These are phyloP conservation scores for Yoshiicerus persimilis DNA, from an alignment of 1,140 invertebrate species.

Conservation along the genomic window DNA sequence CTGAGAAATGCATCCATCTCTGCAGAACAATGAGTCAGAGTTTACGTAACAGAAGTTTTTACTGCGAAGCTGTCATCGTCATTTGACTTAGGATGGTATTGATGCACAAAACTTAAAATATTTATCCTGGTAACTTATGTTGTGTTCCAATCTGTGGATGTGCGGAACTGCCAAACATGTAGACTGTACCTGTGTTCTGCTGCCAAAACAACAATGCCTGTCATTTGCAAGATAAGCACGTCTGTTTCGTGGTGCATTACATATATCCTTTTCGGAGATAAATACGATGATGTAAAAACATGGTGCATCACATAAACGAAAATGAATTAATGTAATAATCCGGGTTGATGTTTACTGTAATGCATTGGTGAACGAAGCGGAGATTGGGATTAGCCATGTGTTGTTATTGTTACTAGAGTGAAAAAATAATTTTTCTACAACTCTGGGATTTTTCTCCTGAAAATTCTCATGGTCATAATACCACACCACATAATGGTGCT, in stretches of 20 bases:
- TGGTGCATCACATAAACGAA: neutral
- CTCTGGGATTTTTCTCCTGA: neutral
- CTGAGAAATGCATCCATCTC: neutral
- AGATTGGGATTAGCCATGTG: neutral
- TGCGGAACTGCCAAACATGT: too few relatives aligned
- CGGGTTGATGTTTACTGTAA: neutral
- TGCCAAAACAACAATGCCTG: neutral
- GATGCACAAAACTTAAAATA: too few relatives aligned
- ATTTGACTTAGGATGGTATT: too few relatives aligned
- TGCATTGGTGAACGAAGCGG: neutral
- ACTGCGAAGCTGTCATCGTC: neutral
- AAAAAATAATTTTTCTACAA: neutral
- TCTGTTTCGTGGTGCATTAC: neutral
- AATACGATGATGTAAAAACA: neutral
- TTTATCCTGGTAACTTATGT: neutral
- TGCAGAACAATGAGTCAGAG: neutral
- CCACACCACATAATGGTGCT: neutral
- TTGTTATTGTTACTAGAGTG: neutral
- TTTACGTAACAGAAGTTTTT: neutral
- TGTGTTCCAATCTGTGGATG: neutral
- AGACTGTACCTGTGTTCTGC: too few relatives aligned
- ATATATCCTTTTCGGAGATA: neutral
- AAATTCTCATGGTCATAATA: neutral
- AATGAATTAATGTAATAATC: neutral
- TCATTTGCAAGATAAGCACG: neutral